These are phyloP conservation scores for Scortum barcoo DNA, from an alignment of 2,113 vertebrate genomes.

Conservation along the genomic window DNA sequence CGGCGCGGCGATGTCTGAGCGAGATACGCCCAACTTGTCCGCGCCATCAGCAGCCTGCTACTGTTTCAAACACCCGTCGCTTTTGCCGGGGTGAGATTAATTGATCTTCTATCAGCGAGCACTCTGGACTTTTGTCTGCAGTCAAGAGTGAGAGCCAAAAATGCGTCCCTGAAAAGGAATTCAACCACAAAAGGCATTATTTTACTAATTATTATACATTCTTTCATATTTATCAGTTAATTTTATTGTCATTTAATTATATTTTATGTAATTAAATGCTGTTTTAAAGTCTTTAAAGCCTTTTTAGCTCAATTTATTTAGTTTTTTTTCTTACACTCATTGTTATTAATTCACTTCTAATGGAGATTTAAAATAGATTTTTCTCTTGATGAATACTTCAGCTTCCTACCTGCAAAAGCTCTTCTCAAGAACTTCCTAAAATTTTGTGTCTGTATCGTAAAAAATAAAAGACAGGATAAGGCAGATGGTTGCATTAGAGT, in stretches of 20 bases:
- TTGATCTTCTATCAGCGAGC: slow-evolving; percentile 52
- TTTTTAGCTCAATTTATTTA: background rate
- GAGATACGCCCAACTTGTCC: slow-evolving; percentile 38
- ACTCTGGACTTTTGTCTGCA: background rate
- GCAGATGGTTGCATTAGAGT: background rate
- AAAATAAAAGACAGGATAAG: background rate
- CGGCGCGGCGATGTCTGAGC: slow-evolving; percentile 26
- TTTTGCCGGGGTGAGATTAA: slow-evolving; percentile 44
- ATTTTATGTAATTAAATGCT: background rate
- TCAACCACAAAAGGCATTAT: background rate
- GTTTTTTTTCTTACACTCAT: background rate
- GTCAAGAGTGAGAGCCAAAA: background rate
- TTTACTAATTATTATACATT: background rate
- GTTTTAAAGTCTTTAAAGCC: background rate
- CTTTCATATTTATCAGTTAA: background rate
- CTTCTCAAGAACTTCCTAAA: background rate
- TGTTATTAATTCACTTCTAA: background rate
- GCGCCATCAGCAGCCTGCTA: slow-evolving; percentile 26
- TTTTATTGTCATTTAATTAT: background rate
- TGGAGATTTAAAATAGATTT: background rate
- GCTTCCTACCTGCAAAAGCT: background rate
- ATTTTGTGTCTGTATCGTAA: background rate
- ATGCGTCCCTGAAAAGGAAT: background rate
- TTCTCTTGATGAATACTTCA: background rate
- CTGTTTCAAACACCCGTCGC: slow-evolving; percentile 24